Conservation (phyloP, 2,888 invertebrate species). For the Keiferia lycopersicella region DNA sequence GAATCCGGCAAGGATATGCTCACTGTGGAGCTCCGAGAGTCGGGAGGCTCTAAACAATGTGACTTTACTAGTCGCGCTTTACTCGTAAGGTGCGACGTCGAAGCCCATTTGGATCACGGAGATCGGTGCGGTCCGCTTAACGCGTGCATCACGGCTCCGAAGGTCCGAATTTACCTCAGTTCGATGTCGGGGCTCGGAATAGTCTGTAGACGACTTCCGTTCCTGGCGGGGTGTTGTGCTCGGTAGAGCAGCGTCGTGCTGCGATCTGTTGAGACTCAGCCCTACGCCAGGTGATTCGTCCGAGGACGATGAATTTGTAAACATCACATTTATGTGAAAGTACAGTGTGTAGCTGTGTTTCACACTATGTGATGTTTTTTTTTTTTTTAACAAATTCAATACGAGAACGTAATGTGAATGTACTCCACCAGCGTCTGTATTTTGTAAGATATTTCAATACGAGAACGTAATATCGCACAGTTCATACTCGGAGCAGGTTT, state of each 20-base stretch:
- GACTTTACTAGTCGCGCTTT: slow-evolving; percentile 49
- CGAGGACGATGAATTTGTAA: slow-evolving; percentile 18
- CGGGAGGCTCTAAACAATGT: slow-evolving; percentile 58
- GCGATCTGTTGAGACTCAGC: slow-evolving; percentile 82
- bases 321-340: background rate
- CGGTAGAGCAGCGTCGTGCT: slow-evolving; percentile 24
- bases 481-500: background rate
- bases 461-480: background rate
- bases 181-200: slow-evolving; percentile 74
- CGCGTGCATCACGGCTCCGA: slow-evolving; percentile 30
- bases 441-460: background rate
- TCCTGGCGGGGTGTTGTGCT: slow-evolving; percentile 21
- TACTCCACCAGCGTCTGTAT: background rate
- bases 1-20: slow-evolving; percentile 51
- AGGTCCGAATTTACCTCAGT: slow-evolving; percentile 49
- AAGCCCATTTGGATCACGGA: slow-evolving; percentile 58
- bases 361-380: background rate
- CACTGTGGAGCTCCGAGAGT: slow-evolving; percentile 64
- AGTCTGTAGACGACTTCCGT: slow-evolving; percentile 25
- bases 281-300: slow-evolving; percentile 51
- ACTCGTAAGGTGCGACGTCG: slow-evolving; percentile 51
- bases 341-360: background rate
- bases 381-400: background rate
- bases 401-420: background rate
- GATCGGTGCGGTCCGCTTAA: slow-evolving; percentile 54